Base-by-base conservation (phyloP, 2,888 invertebrate genomes). In the Phalangium opilio region DNA sequence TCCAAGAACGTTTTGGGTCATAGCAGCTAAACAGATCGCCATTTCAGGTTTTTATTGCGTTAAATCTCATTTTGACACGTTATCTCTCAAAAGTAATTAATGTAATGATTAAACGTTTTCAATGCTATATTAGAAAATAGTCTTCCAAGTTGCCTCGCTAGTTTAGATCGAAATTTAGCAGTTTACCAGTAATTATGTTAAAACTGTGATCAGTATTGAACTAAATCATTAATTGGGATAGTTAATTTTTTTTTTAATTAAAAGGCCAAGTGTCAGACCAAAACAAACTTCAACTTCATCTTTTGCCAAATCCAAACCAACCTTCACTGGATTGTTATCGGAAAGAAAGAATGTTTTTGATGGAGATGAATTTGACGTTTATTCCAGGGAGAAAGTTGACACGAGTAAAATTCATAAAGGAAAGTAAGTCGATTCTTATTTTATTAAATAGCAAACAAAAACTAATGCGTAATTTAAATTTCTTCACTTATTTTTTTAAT, bases 91-190 rank as follows among this genome's bases (percentile, higher is more conserved):
- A n/a, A n/a, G n/a, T n/a, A n/a, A n/a, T n/a, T n/a, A n/a, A n/a
- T n/a, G n/a, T n/a, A n/a, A n/a, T n/a, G n/a, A n/a, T n/a, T n/a
- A 55, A 73, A 75, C 56, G 85, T 86, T 3, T 80, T 93, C 50
- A 79, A 85, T 62, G 82, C 83, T 41, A 70, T 91, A 50, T 67
- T 93, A 43, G 90, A 90, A 65, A 77, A 78, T 56, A 76, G 73
- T 52, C 66, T 81, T 21, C 77, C 79, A 2, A 63, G 70, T 0
- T 59, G 63, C 19, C 56, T 71, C 32, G 51, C 51, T 3, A 53
- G 55, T n/a, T 34, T 64, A 3, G 63, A 65, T 50, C 53, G 58
- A 49, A 49, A 49, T 14, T 40, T 63, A 50, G 53, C 45, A 7
- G 27, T 27, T 27, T 36, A 36, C 12, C 2, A 36, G 14, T 36